Conservation (phyloP, 35 echinoderm and acorn worm species). For the Amphiura filiformis region DNA sequence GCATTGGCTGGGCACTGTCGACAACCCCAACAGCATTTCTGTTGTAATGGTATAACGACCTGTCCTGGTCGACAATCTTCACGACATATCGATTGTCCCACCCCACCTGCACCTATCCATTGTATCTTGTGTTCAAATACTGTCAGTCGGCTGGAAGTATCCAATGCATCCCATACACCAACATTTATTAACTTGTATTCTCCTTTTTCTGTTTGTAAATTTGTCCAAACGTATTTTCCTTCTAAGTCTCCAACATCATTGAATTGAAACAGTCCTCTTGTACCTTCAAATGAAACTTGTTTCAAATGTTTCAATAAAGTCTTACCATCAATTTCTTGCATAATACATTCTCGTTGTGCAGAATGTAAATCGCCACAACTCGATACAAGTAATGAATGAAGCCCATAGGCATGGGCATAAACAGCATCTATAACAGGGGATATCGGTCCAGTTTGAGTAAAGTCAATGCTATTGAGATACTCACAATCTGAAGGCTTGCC, state of each 20-base stretch:
- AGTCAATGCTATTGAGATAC: background rate
- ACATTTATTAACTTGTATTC: background rate
- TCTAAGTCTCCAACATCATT: background rate
- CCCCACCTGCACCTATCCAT: background rate
- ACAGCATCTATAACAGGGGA: constrained; percentile 22
- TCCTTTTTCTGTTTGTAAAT: background rate
- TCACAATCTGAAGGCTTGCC: background rate
- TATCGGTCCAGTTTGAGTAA: background rate
- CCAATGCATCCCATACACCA: constrained; percentile 21
- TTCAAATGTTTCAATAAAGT: background rate
- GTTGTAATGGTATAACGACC: background rate
- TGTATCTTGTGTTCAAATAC: background rate
- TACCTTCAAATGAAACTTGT: constrained; percentile 1
- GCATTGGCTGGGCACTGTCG: background rate
- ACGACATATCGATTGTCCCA: background rate
- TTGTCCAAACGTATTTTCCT: constrained; percentile 29
- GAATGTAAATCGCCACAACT: background rate
- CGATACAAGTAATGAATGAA: background rate
- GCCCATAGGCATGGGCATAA: constrained; percentile 18
- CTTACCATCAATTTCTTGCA: background rate
- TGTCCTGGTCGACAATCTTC: background rate
- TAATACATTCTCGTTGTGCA: too few relatives aligned
- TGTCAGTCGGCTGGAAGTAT: too few relatives aligned
- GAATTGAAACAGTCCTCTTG: background rate
- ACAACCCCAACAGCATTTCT: constrained; percentile 42